Evolutionary conservation across 1,140 invertebrate genomes (phyloP).

Genomic region (Orussus abietinus): DNA sequence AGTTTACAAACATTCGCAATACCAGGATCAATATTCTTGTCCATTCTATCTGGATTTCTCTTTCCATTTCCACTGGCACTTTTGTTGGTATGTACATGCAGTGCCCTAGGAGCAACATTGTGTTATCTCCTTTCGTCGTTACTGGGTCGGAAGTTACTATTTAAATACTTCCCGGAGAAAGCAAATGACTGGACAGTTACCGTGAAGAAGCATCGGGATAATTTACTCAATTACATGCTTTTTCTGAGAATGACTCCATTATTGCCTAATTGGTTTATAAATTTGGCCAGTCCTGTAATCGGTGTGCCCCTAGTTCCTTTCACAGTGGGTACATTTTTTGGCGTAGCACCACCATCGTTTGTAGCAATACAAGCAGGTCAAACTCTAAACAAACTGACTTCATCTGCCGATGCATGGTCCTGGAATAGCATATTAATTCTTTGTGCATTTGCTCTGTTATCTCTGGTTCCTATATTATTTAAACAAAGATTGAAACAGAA

Average conservation of each 20-base stretch:
- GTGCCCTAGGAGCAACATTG: constrained; percentile 89
- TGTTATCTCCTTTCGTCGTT: constrained; percentile 93
- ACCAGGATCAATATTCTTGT: constrained; percentile 96
- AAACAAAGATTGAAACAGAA: constrained; percentile 79
- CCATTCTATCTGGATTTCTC: constrained; percentile 95
- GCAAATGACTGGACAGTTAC: constrained; percentile 80
- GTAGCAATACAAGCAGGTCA: constrained; percentile 96
- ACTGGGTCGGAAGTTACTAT: constrained; percentile 79
- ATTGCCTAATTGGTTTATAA: constrained; percentile 99
- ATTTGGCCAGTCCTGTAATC: constrained; percentile 93
- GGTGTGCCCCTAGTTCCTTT: constrained; percentile 92
- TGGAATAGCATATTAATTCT: constrained; percentile 81
- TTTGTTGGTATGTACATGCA: constrained; percentile 90
- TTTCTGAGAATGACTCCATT: constrained; percentile 97
- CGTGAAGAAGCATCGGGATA: constrained; percentile 77
- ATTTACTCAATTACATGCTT: constrained; percentile 94
- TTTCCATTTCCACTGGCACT: constrained; percentile 92
- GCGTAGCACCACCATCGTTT: constrained; percentile 96
- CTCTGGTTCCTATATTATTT: constrained; percentile 87
- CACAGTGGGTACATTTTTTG: constrained; percentile 88
- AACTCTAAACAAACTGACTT: constrained; percentile 89
- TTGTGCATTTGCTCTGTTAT: constrained; percentile 73
- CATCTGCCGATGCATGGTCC: constrained; percentile 85
- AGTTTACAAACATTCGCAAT: constrained; percentile 99
- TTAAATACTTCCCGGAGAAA: constrained; percentile 85